phyloP scores from a whole-genome alignment of 1,140 invertebrate genomes.

The Drosophila subpulchrella region DNA sequence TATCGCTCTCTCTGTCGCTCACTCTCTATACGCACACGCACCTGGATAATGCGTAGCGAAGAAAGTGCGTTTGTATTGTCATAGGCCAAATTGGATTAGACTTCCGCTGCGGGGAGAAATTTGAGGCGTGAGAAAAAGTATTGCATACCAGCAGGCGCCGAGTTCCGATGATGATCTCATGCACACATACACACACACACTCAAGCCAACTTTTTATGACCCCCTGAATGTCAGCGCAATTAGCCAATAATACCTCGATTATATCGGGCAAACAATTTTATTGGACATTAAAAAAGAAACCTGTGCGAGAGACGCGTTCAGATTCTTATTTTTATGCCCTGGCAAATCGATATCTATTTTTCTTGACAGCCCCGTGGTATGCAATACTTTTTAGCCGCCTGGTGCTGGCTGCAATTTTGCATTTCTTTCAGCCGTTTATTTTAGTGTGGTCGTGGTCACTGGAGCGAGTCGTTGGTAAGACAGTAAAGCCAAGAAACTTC shows the following conservation, averaged over 20 bases:
- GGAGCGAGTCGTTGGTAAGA: slow-evolving; percentile 56
- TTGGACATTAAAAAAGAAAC: slow-evolving; percentile 14
- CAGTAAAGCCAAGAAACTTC: slow-evolving; percentile 35
- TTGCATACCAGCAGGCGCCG: slow-evolving; percentile 73
- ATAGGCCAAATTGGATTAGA: slow-evolving; percentile 65
- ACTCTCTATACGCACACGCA: slow-evolving; percentile 69
- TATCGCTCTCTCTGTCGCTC: slow-evolving; percentile 19
- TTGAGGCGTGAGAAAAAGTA: slow-evolving; percentile 56
- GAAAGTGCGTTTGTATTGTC: slow-evolving; percentile 75
- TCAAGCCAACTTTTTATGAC: slow-evolving; percentile 6
- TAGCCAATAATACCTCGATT: slow-evolving; percentile 48
- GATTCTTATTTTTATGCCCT: slow-evolving; percentile 37
- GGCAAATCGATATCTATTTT: slow-evolving; percentile 80
- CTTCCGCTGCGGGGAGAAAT: slow-evolving; percentile 45
- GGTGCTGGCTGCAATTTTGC: slow-evolving; percentile 12
- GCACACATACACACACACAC: slow-evolving; percentile 37
- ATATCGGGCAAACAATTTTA: slow-evolving; percentile 26
- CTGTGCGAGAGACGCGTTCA: slow-evolving; percentile 7
- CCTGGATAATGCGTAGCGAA: slow-evolving; percentile 69
- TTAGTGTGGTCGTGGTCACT: slow-evolving; percentile 43
- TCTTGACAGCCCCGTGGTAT: slow-evolving; percentile 65
- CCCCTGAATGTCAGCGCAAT: slow-evolving; percentile 23
- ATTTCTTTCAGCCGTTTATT: slow-evolving; percentile 30
- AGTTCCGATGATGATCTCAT: slow-evolving; percentile 71
- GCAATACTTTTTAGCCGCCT: slow-evolving; percentile 69